Evolutionary conservation across 2,888 invertebrate genomes (phyloP).

Genomic region (Amaurobius ferox): DNA sequence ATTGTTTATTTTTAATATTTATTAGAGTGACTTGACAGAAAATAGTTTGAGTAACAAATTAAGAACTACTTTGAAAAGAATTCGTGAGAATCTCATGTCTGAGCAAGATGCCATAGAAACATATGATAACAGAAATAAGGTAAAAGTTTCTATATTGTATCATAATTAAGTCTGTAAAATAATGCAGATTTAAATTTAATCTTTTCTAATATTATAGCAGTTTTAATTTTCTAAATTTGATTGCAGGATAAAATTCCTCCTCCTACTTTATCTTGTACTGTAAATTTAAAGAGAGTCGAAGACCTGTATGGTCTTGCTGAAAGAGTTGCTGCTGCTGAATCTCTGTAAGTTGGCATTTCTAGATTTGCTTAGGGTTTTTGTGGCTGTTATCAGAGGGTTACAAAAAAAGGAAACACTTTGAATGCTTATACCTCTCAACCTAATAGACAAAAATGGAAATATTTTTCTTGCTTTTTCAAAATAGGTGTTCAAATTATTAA

Average conservation of each 20-base stretch:
- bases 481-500: no score
- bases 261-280: slow-evolving; percentile 82
- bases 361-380: no score
- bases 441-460: no score
- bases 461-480: no score
- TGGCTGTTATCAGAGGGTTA: no score
- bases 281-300: slow-evolving; percentile 84
- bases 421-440: no score
- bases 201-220: no score
- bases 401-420: no score
- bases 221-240: background rate
- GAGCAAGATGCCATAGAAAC: slow-evolving; percentile 75
- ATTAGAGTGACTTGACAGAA: slow-evolving; percentile 75
- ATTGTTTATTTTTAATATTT: no score
- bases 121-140: slow-evolving; percentile 73
- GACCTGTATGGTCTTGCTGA: slow-evolving; percentile 89
- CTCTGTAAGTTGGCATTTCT: slow-evolving; percentile 82
- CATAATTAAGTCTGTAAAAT: no score
- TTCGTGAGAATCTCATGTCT: slow-evolving; percentile 84
- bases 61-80: slow-evolving; percentile 85
- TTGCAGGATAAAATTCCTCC: slow-evolving; percentile 79
- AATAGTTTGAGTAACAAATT: slow-evolving; percentile 84
- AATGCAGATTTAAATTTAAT: background rate
- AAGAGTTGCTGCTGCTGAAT: slow-evolving; percentile 94
- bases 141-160: no score